phyloP scores from a whole-genome alignment of 2,797 vertebrate genomes.

The Iguana delicatissima region DNA sequence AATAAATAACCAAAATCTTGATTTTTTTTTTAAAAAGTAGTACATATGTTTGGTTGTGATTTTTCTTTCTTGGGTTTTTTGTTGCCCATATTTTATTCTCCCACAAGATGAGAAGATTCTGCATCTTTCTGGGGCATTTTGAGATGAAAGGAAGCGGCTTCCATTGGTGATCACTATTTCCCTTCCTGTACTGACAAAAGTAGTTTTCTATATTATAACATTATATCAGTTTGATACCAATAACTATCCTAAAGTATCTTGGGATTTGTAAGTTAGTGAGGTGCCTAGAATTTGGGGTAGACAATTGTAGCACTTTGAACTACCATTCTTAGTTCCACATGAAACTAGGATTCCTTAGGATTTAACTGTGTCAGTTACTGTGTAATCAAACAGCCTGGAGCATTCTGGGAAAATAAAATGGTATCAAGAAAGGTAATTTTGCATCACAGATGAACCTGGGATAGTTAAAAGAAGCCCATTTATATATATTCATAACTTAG shows the following conservation, averaged over 20 bases:
- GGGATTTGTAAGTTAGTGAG: too few relatives aligned
- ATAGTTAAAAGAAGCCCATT: neutral
- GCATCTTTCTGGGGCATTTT: neutral
- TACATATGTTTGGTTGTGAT: neutral
- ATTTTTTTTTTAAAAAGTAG: neutral
- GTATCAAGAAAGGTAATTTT: neutral
- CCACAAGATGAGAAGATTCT: neutral
- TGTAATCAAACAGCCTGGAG: neutral
- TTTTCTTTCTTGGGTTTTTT: neutral
- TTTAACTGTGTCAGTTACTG: too few relatives aligned
- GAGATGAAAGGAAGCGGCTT: too few relatives aligned
- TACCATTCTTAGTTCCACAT: too few relatives aligned
- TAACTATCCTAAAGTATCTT: too few relatives aligned
- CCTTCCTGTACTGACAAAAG: too few relatives aligned
- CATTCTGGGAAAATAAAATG: neutral
- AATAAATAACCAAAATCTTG: too few relatives aligned
- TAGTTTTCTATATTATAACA: too few relatives aligned
- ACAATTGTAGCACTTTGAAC: too few relatives aligned
- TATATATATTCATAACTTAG: neutral
- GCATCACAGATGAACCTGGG: neutral
- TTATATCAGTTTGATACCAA: too few relatives aligned
- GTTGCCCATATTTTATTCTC: neutral
- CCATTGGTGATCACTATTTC: neutral
- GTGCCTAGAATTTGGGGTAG: too few relatives aligned
- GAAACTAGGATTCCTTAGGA: too few relatives aligned